Evolutionary conservation across 2,888 invertebrate genomes (phyloP).

Genomic region (Xestia sexstrigata): DNA sequence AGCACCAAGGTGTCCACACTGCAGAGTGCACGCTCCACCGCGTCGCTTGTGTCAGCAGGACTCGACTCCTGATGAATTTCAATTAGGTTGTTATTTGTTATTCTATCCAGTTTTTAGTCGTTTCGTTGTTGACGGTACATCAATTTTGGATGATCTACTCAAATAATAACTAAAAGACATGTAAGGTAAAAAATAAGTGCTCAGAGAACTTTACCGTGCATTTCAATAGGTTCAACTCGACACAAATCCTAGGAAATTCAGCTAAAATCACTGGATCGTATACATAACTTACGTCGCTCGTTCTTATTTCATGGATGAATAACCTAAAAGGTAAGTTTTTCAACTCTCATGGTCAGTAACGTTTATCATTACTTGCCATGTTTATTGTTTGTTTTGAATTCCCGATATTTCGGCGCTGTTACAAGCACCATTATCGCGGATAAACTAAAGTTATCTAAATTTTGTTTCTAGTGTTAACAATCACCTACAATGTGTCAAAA

Average conservation of each 20-base stretch:
- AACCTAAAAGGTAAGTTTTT: neutral
- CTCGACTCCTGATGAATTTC: slow-evolving; percentile 9
- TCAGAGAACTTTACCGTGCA: neutral
- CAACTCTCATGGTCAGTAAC: no score
- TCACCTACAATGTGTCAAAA: no score
- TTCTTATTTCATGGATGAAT: neutral
- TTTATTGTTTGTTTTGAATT: no score
- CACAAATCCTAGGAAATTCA: neutral
- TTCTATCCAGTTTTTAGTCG: neutral
- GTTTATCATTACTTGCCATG: no score
- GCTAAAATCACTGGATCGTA: neutral
- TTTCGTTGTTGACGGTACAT: no score
- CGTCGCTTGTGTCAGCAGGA: slow-evolving; percentile 39
- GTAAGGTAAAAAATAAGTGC: neutral
- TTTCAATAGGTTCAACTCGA: neutral
- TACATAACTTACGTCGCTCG: neutral
- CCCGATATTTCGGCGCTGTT: no score
- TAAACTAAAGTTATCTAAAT: no score
- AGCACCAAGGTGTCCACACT: slow-evolving; percentile 47
- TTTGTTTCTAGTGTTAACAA: no score
- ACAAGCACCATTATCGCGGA: no score
- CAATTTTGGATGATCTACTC: neutral
- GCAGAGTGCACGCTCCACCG: slow-evolving; percentile 58
- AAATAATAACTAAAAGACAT: neutral
- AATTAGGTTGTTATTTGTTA: neutral